Percentiles rank a stretch among this genome's conserved stretches.
These are phyloP conservation scores for Muntiacus reevesi DNA, from an alignment of 2,113 vertebrate species.

Conservation along the genomic window DNA sequence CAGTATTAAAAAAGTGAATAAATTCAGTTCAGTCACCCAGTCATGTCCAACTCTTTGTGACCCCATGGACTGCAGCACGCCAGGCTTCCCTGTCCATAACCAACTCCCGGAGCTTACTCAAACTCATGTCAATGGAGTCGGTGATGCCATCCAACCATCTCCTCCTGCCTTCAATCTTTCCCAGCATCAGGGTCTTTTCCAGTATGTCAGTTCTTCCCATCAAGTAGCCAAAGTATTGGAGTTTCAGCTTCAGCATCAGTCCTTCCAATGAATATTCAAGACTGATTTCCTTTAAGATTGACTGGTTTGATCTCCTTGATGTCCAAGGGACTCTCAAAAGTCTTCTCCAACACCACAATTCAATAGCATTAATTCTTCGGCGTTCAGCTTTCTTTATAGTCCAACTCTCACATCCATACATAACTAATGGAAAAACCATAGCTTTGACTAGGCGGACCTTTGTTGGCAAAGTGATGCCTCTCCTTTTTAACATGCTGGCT, in stretches of 20 bases:
- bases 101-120: background rate
- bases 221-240: background rate
- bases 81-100: background rate
- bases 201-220: background rate
- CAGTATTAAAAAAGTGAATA: background rate
- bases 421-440: background rate
- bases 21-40: background rate
- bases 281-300: background rate
- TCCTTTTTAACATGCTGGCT: background rate
- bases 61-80: background rate
- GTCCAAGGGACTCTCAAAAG: background rate
- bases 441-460: background rate
- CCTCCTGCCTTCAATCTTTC: background rate
- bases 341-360: background rate
- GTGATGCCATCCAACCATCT: background rate
- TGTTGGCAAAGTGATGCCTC: background rate
- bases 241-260: background rate
- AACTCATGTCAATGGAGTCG: background rate
- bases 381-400: background rate
- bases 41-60: background rate
- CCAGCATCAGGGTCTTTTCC: background rate
- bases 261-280: background rate
- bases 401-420: background rate
- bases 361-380: background rate
- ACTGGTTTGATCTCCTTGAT: background rate